Percentiles rank a stretch among this genome's conserved stretches.
These are phyloP conservation scores for Eclectus roratus DNA, from an alignment of 2,113 vertebrate species.

Conservation along the genomic window DNA sequence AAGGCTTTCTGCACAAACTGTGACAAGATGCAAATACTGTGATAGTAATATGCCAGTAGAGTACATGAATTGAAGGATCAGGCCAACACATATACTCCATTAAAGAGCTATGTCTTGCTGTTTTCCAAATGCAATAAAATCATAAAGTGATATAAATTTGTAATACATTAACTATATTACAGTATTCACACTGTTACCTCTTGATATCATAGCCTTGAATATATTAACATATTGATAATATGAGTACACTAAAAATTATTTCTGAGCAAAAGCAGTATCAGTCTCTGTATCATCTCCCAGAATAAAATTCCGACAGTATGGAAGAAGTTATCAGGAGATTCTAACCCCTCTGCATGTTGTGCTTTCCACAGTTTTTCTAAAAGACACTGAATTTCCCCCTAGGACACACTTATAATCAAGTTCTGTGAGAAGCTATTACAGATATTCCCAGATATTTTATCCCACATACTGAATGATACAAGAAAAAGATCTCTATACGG, in stretches of 20 bases:
- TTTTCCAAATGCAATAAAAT: background rate
- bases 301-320: background rate
- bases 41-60: background rate
- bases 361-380: background rate
- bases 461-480: background rate
- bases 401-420: background rate
- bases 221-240: background rate
- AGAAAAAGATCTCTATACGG: background rate
- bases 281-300: background rate
- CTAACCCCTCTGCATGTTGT: background rate
- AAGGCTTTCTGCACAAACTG: constrained; percentile 21
- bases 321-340: background rate
- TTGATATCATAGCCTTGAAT: background rate
- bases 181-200: background rate
- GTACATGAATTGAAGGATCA: background rate
- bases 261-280: background rate
- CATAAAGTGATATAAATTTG: background rate
- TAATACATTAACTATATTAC: constrained; percentile 26
- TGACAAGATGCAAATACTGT: constrained; percentile 16
- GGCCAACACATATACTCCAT: background rate
- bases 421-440: background rate
- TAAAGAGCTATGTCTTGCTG: background rate
- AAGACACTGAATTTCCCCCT: background rate
- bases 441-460: constrained; percentile 17
- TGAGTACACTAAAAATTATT: background rate